Evolutionary conservation across 2,113 vertebrate genomes (phyloP).

Genomic region (Pseudorhombus dupliciocellatus): DNA sequence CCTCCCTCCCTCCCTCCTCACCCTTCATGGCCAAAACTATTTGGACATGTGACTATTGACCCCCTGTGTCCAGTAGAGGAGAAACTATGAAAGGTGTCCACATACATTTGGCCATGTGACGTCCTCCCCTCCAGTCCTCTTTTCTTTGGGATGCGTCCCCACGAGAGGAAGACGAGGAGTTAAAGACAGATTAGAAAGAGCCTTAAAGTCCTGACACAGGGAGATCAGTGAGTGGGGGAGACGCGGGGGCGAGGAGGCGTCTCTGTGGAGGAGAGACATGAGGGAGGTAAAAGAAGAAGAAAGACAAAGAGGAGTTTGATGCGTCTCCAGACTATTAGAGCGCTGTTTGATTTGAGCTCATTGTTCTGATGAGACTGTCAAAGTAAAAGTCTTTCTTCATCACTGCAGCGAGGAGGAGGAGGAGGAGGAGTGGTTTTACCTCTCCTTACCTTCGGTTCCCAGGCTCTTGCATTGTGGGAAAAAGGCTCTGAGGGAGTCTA

Average conservation of each 20-base stretch:
- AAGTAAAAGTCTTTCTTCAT: slow-evolving; percentile 50
- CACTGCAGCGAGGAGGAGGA: not conserved
- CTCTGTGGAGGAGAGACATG: slow-evolving; percentile 28
- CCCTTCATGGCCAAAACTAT: too few species aligned
- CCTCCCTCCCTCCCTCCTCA: not conserved
- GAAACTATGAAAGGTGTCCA: not conserved
- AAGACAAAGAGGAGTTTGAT: slow-evolving; percentile 42
- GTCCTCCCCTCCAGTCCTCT: not conserved
- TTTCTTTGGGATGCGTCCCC: slow-evolving; percentile 13
- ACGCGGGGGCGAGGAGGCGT: not conserved
- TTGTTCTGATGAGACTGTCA: slow-evolving; percentile 56
- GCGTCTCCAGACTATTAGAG: slow-evolving; percentile 53
- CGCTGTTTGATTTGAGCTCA: slow-evolving; percentile 64
- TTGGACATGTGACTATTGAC: too few species aligned
- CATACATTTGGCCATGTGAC: not conserved
- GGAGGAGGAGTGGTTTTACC: slow-evolving; percentile 9
- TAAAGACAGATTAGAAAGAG: slow-evolving; percentile 45
- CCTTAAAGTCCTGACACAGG: slow-evolving; percentile 31
- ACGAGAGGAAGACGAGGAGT: slow-evolving; percentile 44
- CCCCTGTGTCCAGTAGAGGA: too few species aligned
- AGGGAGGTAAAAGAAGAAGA: slow-evolving; percentile 1
- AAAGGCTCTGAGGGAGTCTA: slow-evolving; percentile 52
- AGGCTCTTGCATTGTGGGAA: slow-evolving; percentile 60
- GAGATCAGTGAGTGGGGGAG: slow-evolving; percentile 22
- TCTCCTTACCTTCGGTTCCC: slow-evolving; percentile 57